phyloP scores from a whole-genome alignment of 2,113 vertebrate genomes.

The Aleadryas rufinucha region DNA sequence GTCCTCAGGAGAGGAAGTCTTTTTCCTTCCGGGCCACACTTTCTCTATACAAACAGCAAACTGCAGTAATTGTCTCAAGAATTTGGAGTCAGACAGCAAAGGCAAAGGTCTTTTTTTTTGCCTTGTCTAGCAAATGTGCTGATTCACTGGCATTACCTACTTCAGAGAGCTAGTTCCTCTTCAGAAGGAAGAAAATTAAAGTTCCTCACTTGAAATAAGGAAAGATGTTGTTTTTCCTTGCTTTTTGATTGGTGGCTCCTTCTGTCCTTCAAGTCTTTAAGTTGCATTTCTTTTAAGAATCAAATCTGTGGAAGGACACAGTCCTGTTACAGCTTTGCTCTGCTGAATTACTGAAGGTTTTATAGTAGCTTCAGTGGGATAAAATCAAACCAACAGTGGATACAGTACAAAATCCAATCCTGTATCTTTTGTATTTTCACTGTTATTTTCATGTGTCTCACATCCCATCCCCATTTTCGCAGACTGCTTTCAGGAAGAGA shows the following conservation, averaged over 20 bases:
- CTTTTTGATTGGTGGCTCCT: not conserved
- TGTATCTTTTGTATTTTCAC: not conserved
- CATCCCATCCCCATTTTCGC: not conserved
- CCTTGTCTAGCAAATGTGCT: not conserved
- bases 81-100: slow-evolving; percentile 12
- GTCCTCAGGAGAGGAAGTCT: slow-evolving; percentile 37
- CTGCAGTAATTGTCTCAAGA: slow-evolving; percentile 25
- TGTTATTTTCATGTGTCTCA: not conserved
- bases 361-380: not conserved
- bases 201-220: not conserved
- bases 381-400: not conserved
- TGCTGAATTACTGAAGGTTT: not conserved
- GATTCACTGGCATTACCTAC: not conserved
- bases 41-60: slow-evolving; percentile 21
- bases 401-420: not conserved
- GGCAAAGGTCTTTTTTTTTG: not conserved
- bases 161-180: not conserved
- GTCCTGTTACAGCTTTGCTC: not conserved
- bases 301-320: not conserved
- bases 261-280: not conserved
- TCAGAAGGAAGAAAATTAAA: not conserved
- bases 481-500: not conserved
- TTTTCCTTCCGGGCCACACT: slow-evolving; percentile 4
- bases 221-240: not conserved
- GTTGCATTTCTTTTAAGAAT: not conserved